Evolutionary conservation across 2,888 invertebrate genomes (phyloP).

Genomic region (Lepeophtheirus nordmannii): DNA sequence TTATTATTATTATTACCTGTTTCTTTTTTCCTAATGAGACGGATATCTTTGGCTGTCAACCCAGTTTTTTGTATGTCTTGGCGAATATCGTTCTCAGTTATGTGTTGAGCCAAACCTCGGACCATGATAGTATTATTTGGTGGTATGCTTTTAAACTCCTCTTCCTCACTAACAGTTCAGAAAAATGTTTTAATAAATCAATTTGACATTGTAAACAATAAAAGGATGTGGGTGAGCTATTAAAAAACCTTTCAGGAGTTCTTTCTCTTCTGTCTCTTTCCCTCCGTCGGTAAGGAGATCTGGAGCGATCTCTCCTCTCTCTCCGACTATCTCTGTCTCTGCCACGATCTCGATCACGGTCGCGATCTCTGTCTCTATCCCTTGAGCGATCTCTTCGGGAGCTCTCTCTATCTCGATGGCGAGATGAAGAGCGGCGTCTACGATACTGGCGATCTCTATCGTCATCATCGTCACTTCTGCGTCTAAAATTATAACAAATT

Average conservation of each 20-base stretch:
- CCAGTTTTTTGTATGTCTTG: slow-evolving; percentile 57
- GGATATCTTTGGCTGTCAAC: slow-evolving; percentile 59
- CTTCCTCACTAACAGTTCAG: slow-evolving; percentile 7
- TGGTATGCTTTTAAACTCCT: slow-evolving; percentile 33
- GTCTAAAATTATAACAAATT: not conserved
- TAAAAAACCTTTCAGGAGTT: slow-evolving; percentile 12
- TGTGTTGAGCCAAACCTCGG: slow-evolving; percentile 54
- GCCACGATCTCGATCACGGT: not conserved
- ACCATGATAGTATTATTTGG: slow-evolving; percentile 59
- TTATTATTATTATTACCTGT: slow-evolving; percentile 61
- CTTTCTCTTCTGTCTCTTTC: slow-evolving; percentile 8
- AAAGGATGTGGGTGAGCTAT: not conserved
- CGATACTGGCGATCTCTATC: slow-evolving; percentile 4
- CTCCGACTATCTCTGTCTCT: slow-evolving; percentile 6
- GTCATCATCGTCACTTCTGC: slow-evolving; percentile 6
- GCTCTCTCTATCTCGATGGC: slow-evolving; percentile 13
- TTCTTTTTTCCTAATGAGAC: slow-evolving; percentile 63
- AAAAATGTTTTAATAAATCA: not conserved
- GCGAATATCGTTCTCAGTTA: slow-evolving; percentile 63
- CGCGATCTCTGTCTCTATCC: not conserved
- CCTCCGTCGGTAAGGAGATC: slow-evolving; percentile 2
- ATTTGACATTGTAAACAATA: no score
- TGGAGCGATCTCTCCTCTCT: slow-evolving; percentile 1
- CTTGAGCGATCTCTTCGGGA: slow-evolving; percentile 1
- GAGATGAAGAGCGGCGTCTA: slow-evolving; percentile 5